Base-by-base conservation (phyloP, 2,888 invertebrate species). In the Aphelenchoides bicaudatus region DNA sequence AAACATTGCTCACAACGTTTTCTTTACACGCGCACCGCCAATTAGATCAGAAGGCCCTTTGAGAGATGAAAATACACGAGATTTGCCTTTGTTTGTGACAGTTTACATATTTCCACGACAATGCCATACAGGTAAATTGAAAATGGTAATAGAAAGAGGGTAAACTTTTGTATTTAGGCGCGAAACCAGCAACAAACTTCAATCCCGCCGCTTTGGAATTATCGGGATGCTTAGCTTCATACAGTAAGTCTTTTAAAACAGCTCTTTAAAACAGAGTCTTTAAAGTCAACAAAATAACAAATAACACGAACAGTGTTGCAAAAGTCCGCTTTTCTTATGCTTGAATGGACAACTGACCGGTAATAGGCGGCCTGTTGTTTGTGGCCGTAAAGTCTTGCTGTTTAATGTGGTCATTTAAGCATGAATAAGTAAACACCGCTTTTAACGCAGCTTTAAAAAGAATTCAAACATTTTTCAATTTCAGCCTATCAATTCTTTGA, bases 1-100 rank as follows among this genome's bases (percentile, higher is more conserved):
- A 25, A 71, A 73, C 37, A 70, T 78, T 25, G 73, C 78, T 5
- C 78, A 78, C 59, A 78, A 78, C 60, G 47, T 78, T 29, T 78
- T 78, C 61, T 66, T 78, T 47, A 64, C 72, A 1, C 58, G 78
- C 25, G 73, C 75, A 10, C 70, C 70, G 37, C 71, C 72, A 27
- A 62, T 75, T 23, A 56, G 70, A 47, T 67, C 63, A 3, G 68
- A 72, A 38, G 68, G 68, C 47, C 56, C 63, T 6, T 43, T 58
- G 2, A 61, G 31, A 4, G 68, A 71, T 13, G 70, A 72, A 50
- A 48, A 62, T 21, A 47, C 59, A 1, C 61, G 65, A 34, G 59
- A 62, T 8, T 34, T 50, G 16, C 65, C 71, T 2, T 66, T 65
- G 38, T 59, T 63, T 13, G 72, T 73, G 29, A 78, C 78, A 0